Evolutionary conservation across 2,888 invertebrate species (phyloP).

Genomic region (Cheilosia pagana): DNA sequence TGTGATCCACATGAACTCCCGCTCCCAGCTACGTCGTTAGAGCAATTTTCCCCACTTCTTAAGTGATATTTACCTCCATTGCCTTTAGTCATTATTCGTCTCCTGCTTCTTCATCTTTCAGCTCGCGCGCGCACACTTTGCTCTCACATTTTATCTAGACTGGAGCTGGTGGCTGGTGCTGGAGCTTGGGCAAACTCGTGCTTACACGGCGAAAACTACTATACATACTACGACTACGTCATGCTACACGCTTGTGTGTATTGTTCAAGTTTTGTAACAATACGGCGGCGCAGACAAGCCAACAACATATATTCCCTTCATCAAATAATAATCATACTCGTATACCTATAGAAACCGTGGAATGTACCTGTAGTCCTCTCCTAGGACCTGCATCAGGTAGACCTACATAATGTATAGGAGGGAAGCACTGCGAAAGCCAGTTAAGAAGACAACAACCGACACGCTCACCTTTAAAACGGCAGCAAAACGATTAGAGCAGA

Average conservation of each 20-base stretch:
- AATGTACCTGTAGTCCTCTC: slow-evolving; percentile 64
- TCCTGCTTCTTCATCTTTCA: slow-evolving; percentile 61
- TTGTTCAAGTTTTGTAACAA: slow-evolving; percentile 42
- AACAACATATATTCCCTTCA: slow-evolving; percentile 51
- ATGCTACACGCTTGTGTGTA: slow-evolving; percentile 33
- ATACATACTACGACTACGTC: slow-evolving; percentile 27
- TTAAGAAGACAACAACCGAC: slow-evolving; percentile 40
- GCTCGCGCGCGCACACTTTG: slow-evolving; percentile 60
- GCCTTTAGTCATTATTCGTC: slow-evolving; percentile 59
- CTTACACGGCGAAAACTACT: slow-evolving; percentile 58
- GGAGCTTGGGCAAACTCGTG: slow-evolving; percentile 64
- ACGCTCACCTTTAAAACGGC: slow-evolving; percentile 61
- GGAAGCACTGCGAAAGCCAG: slow-evolving; percentile 48
- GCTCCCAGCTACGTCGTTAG: slow-evolving; percentile 16
- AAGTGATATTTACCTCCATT: slow-evolving; percentile 66
- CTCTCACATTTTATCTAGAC: slow-evolving; percentile 65
- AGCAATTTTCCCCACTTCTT: slow-evolving; percentile 41
- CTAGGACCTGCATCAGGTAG: slow-evolving; percentile 52
- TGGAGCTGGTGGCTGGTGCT: slow-evolving; percentile 33
- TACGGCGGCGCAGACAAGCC: slow-evolving; percentile 47
- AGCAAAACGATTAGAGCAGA: slow-evolving; percentile 52
- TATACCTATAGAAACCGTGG: slow-evolving; percentile 37
- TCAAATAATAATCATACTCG: slow-evolving; percentile 28
- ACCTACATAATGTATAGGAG: slow-evolving; percentile 9
- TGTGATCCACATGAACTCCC: slow-evolving; percentile 38